A percentile compares a stretch with the other conserved stretches of the same genome.
These are phyloP conservation scores for Epinotia ramella DNA, from an alignment of 2,888 invertebrate genomes.

Conservation along the genomic window DNA sequence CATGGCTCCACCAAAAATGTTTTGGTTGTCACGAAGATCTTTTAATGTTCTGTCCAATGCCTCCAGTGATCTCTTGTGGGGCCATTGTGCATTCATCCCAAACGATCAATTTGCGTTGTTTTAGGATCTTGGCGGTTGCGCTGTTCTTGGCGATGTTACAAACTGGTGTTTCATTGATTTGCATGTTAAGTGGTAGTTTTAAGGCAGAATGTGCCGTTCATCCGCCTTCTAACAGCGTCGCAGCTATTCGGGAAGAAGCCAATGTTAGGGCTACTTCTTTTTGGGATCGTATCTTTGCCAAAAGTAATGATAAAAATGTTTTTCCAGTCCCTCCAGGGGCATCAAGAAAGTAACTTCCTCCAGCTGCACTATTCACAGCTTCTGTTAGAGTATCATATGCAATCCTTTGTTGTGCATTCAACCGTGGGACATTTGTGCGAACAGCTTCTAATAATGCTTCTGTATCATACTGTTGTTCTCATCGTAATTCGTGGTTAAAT, in stretches of 20 bases:
- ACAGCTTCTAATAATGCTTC: constrained; percentile 49
- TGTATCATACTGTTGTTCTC: constrained; percentile 50
- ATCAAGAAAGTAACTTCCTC: too few relatives aligned
- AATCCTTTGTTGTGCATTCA: constrained; percentile 39
- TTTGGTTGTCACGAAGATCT: constrained; percentile 52
- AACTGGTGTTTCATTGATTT: background rate
- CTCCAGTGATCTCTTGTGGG: constrained; percentile 51
- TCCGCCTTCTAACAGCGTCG: constrained; percentile 51
- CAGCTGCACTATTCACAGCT: too few relatives aligned
- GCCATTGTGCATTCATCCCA: constrained; percentile 57
- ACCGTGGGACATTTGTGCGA: constrained; percentile 51
- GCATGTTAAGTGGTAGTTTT: constrained; percentile 52
- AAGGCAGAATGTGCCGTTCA: constrained; percentile 56
- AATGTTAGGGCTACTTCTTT: too few relatives aligned
- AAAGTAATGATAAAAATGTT: background rate
- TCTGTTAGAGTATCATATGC: too few relatives aligned
- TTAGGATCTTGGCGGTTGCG: constrained; percentile 49
- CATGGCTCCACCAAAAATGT: constrained; percentile 51
- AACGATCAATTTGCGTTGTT: constrained; percentile 49
- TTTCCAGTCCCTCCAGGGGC: too few relatives aligned
- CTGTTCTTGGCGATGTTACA: constrained; percentile 52
- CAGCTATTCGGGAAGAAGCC: too few relatives aligned
- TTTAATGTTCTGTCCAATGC: constrained; percentile 51
- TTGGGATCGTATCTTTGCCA: too few relatives aligned
- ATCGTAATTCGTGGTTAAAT: constrained; percentile 49